Evolutionary conservation across 2,888 invertebrate species (phyloP), one percentile per base, ranked within the genome.

Genomic region (Ischnura elegans): DNA sequence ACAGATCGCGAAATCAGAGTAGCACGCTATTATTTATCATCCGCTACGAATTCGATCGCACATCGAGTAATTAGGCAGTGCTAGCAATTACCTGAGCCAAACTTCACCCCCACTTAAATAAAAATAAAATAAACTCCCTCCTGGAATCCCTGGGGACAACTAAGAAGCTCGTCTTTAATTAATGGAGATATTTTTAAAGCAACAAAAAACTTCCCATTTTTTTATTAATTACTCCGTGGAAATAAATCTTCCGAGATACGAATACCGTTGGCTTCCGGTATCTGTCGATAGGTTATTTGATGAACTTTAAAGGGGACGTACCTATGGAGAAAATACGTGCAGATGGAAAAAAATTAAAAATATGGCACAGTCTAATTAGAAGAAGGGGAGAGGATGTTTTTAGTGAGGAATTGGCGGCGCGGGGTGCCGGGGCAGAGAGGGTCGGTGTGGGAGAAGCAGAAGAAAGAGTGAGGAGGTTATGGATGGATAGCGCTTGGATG

Each of bases 231-330:
- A 90, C 42, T n/a, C 61, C 90, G 10, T 61, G 0, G 66, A 25
- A 87, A 42, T 61, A 90, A 90, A 43, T 55, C 25, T 43, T 66
- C n/a, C 66, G 43, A 25, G 47, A 61, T n/a, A 21, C 61, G 42
- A 66, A 36, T 43, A 43, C 66, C 36, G 43, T 43, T 10, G 61
- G 90, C 90, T 90, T 90, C 90, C 90, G 66, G 61, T 90, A 61
- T 90, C 90, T 90, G 90, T 66, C 90, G 90, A 90, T 90, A 90
- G 55, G 55, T 90, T 66, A 90, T 90, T 66, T 66, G 66, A 90
- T 61, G 90, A 90, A 45, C 90, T 55, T 43, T 21, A 61, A 21
- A 61, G 29, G 90, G 51, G 51, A n/a, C n/a, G n/a, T 5, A 19
- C 51, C 25, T 43, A 25, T 16, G 36, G 55, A 42, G 51, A 90